phyloP scores from a whole-genome alignment of 2,113 vertebrate species.

The Monopterus albus region DNA sequence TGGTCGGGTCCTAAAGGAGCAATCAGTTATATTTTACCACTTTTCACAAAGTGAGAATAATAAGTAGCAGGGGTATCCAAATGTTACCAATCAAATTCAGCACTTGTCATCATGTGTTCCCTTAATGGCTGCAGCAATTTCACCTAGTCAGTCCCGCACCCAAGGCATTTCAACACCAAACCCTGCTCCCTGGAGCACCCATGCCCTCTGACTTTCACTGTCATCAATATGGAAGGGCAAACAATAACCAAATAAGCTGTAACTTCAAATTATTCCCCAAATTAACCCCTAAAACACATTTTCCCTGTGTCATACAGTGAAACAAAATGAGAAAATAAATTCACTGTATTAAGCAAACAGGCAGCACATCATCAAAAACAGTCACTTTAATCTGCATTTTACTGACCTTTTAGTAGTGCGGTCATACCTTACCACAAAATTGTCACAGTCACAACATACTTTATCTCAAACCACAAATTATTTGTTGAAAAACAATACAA shows the following conservation, averaged over 20 bases:
- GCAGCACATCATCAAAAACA: too few relatives aligned
- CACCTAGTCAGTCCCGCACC: neutral
- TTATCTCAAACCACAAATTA: too few relatives aligned
- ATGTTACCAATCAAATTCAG: neutral
- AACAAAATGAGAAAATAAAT: neutral
- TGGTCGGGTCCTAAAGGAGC: too few relatives aligned
- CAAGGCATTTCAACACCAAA: neutral
- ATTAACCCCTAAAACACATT: neutral
- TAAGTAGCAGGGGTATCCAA: neutral
- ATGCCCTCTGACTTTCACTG: neutral
- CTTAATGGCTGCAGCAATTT: neutral
- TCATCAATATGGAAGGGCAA: neutral
- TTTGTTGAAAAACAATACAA: too few relatives aligned
- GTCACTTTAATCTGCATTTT: too few relatives aligned
- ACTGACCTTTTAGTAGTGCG: neutral
- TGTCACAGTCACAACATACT: too few relatives aligned
- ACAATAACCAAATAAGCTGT: neutral
- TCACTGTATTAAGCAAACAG: neutral
- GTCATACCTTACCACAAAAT: neutral
- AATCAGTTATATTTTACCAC: neutral
- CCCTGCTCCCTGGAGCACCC: neutral
- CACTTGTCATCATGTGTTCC: neutral
- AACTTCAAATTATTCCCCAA: neutral
- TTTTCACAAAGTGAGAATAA: conserved; percentile 5
- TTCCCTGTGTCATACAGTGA: too few relatives aligned